Evolutionary conservation across 2,888 invertebrate species (phyloP).

Genomic region (Crepidodera aurea): DNA sequence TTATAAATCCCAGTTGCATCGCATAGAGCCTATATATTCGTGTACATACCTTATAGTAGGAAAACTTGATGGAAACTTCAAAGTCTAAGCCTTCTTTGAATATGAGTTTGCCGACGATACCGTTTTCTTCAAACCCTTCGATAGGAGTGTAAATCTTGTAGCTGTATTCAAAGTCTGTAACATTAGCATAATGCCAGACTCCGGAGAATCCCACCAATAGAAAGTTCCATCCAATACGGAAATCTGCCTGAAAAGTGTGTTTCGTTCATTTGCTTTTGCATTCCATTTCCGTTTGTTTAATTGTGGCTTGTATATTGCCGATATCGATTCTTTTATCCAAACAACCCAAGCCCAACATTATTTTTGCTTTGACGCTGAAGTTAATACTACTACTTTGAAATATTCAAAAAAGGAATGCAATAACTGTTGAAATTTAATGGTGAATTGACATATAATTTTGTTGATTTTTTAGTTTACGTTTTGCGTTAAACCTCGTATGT

Average conservation of each 20-base stretch:
- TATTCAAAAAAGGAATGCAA: too few species aligned
- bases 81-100: conserved; percentile 72
- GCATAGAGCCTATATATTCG: conserved; percentile 41
- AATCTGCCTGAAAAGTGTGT: conserved; percentile 68
- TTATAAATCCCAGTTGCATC: conserved; percentile 47
- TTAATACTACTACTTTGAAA: too few species aligned
- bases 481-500: too few species aligned
- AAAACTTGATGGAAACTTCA: conserved; percentile 74
- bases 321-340: background rate
- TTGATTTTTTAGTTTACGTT: too few species aligned
- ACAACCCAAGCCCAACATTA: too few species aligned
- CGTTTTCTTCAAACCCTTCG: conserved; percentile 80
- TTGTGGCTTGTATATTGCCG: conserved; percentile 1
- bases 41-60: conserved; percentile 68
- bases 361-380: too few species aligned
- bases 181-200: conserved; percentile 74
- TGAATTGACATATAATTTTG: too few species aligned
- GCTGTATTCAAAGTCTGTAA: conserved; percentile 79
- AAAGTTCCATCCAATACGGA: conserved; percentile 78
- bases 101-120: conserved; percentile 75
- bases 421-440: too few species aligned
- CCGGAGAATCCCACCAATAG: conserved; percentile 80
- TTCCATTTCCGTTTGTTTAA: conserved; percentile 15
- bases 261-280: conserved; percentile 23
- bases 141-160: conserved; percentile 81